Percentiles rank a stretch among this genome's conserved stretches.
These are phyloP conservation scores for Lagria hirta DNA, from an alignment of 2,888 invertebrate species.

Conservation along the genomic window DNA sequence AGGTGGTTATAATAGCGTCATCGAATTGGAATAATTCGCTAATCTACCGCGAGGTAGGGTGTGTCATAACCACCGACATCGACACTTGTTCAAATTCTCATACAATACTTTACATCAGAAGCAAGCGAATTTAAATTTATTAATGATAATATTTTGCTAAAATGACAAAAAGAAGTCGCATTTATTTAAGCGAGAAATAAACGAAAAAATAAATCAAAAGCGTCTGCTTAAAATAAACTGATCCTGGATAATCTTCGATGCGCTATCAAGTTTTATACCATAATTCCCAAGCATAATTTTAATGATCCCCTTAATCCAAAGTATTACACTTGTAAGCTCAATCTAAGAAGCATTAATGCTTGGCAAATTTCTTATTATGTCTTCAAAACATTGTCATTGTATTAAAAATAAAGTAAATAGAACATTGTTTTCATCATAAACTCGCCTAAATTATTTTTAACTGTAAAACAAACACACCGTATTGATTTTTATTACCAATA, in stretches of 20 bases:
- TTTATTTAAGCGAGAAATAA: conserved; percentile 3
- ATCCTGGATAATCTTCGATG: conserved; percentile 56
- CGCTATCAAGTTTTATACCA: conserved; percentile 57
- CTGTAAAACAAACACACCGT: too few relatives aligned
- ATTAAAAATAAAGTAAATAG: too few relatives aligned
- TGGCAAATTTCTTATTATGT: conserved; percentile 51
- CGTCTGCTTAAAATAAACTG: conserved; percentile 51
- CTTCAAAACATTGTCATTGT: conserved; percentile 44
- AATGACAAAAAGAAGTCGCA: neutral
- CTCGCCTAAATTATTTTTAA: too few relatives aligned
- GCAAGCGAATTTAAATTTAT: conserved; percentile 24
- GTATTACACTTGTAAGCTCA: conserved; percentile 54
- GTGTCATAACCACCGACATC: conserved; percentile 44
- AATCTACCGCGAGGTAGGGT: conserved; percentile 46
- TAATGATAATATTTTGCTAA: conserved; percentile 4
- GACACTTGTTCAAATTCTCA: conserved; percentile 50
- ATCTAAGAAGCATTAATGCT: conserved; percentile 54
- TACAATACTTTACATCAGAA: conserved; percentile 41
- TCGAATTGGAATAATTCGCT: conserved; percentile 52
- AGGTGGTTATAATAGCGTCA: conserved; percentile 46
- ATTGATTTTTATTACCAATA: too few relatives aligned
- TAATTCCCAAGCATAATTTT: conserved; percentile 57
- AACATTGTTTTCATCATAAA: too few relatives aligned
- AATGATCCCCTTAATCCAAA: conserved; percentile 55
- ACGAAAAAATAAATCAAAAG: conserved; percentile 44